Conservation (phyloP, 2,888 invertebrate species). For the Metalampra italica region DNA sequence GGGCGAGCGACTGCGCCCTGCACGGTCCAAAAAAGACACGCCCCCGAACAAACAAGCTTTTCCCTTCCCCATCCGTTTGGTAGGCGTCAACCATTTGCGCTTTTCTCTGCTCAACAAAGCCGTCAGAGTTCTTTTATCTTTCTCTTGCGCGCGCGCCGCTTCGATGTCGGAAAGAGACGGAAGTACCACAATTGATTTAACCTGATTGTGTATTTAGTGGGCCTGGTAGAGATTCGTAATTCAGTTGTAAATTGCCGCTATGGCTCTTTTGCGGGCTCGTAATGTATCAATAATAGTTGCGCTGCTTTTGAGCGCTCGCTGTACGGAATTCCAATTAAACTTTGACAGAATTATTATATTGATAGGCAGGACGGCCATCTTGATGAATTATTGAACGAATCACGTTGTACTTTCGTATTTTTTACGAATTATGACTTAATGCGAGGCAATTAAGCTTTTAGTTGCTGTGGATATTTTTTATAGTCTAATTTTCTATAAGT, state of each 20-base stretch:
- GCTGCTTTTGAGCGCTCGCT: constrained; percentile 44
- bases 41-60: constrained; percentile 65
- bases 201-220: constrained; percentile 72
- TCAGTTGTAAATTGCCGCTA: constrained; percentile 72
- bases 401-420: constrained; percentile 26
- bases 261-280: constrained; percentile 67
- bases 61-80: constrained; percentile 55
- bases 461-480: neutral
- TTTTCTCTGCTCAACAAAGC: constrained; percentile 44
- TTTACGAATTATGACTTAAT: constrained; percentile 38
- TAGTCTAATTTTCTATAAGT: constrained; percentile 8
- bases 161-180: constrained; percentile 30
- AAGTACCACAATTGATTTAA: constrained; percentile 62
- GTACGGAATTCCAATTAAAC: constrained; percentile 72
- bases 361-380: constrained; percentile 61
- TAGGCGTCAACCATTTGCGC: constrained; percentile 55
- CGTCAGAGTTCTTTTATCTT: constrained; percentile 30
- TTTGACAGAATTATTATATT: constrained; percentile 77
- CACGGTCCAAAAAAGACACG: constrained; percentile 44
- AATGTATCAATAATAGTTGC: constrained; percentile 75
- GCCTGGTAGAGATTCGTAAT: constrained; percentile 72
- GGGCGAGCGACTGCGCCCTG: constrained; percentile 58
- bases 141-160: constrained; percentile 15
- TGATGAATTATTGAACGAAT: constrained; percentile 60
- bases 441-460: constrained; percentile 33